Evolutionary conservation across 2,888 invertebrate genomes (phyloP).

Genomic region (Agonopterix alstromeriana): DNA sequence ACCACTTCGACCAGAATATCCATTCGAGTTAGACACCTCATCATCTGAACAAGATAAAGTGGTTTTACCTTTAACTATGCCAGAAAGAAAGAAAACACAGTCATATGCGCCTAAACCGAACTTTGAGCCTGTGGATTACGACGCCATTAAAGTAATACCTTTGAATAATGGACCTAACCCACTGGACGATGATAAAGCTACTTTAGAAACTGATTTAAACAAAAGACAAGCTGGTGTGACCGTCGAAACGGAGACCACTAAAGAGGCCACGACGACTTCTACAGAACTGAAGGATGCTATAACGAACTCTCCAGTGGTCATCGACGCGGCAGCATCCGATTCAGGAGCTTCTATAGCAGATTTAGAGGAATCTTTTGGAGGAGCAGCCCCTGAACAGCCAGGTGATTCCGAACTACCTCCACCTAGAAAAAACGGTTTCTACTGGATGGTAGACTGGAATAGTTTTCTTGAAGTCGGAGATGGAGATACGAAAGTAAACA

Average conservation of each 20-base stretch:
- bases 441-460: constrained; percentile 92
- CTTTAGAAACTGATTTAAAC: constrained; percentile 38
- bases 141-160: constrained; percentile 63
- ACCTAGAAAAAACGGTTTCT: constrained; percentile 85
- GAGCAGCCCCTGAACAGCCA: constrained; percentile 72
- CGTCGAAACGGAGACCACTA: constrained; percentile 13
- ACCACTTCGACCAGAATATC: constrained; percentile 51
- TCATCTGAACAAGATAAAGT: constrained; percentile 50
- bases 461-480: constrained; percentile 90
- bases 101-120: constrained; percentile 29
- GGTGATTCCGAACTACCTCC: constrained; percentile 80
- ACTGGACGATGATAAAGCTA: constrained; percentile 34
- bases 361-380: constrained; percentile 87
- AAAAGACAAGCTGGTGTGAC: constrained; percentile 49
- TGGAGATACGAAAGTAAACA: constrained; percentile 83
- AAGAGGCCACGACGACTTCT: constrained; percentile 19
- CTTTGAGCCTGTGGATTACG: constrained; percentile 60
- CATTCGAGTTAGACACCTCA: constrained; percentile 58
- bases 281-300: constrained; percentile 33
- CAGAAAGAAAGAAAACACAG: constrained; percentile 44
- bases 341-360: constrained; percentile 77
- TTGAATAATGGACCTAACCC: constrained; percentile 54
- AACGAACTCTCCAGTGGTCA: constrained; percentile 23
- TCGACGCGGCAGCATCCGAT: constrained; percentile 56
- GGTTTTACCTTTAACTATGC: constrained; percentile 53